These are phyloP conservation scores for Cephonodes hylas DNA, from an alignment of 2,888 invertebrate species.

Conservation along the genomic window DNA sequence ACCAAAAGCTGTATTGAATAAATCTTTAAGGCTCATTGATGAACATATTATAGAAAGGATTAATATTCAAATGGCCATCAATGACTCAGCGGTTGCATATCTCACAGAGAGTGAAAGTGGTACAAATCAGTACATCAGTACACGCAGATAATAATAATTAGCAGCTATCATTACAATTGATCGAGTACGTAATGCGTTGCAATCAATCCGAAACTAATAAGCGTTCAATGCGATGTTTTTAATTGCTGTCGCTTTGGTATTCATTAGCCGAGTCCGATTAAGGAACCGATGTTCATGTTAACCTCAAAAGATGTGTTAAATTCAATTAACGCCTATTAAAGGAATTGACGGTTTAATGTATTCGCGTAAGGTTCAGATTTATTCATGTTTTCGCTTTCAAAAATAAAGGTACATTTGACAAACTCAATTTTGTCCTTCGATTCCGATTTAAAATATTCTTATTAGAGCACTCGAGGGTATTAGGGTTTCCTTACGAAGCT, in stretches of 20 bases:
- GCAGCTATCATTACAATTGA: background rate
- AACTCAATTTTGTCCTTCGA: too few relatives aligned
- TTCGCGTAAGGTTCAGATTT: background rate
- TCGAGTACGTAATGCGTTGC: background rate
- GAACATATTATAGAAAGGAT: too few relatives aligned
- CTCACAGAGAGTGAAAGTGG: background rate
- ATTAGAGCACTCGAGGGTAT: too few relatives aligned
- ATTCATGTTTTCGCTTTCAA: too few relatives aligned
- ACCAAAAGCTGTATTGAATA: too few relatives aligned
- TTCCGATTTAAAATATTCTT: too few relatives aligned
- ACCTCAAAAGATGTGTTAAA: background rate
- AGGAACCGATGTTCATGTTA: background rate
- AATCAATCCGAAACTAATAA: background rate
- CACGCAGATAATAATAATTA: slow-evolving; percentile 3
- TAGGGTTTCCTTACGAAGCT: too few relatives aligned
- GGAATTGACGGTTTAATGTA: background rate
- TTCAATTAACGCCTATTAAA: background rate
- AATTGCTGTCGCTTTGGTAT: background rate
- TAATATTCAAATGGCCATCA: too few relatives aligned
- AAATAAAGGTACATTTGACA: too few relatives aligned
- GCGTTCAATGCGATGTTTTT: background rate
- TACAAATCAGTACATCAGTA: background rate
- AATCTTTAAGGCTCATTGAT: too few relatives aligned
- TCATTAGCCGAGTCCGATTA: background rate
- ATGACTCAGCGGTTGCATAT: background rate